phyloP scores from a whole-genome alignment of 2,113 vertebrate species.

The Panurus biarmicus region DNA sequence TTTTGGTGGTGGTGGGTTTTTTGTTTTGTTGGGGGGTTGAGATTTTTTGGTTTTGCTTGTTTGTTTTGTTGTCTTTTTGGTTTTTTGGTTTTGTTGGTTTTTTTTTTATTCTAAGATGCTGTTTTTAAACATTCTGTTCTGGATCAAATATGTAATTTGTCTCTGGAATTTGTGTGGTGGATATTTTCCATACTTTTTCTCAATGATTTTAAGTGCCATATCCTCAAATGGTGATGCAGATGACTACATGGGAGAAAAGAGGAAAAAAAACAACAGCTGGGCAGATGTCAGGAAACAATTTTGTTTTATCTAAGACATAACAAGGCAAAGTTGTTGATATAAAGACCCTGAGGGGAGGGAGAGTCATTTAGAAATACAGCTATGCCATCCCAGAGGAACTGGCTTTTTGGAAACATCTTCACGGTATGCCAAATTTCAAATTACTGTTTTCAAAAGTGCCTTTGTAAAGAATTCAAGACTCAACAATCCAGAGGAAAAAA shows the following conservation, averaged over 20 bases:
- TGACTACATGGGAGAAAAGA: background rate
- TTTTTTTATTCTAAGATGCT: background rate
- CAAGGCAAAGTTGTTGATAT: conserved; percentile 45
- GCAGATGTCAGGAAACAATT: conserved; percentile 49
- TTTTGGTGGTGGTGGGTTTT: too few species aligned
- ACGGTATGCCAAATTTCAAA: background rate
- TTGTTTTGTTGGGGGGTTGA: too few species aligned
- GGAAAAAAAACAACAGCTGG: background rate
- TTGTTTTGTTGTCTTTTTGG: too few species aligned
- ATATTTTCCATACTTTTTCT: conserved; percentile 26
- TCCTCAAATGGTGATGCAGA: conserved; percentile 24
- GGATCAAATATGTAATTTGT: background rate
- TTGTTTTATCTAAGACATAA: conserved; percentile 17
- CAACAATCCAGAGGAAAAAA: background rate
- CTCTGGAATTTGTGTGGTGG: background rate
- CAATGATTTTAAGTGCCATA: background rate
- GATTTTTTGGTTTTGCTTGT: too few species aligned
- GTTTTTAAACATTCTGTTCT: background rate
- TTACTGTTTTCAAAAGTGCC: background rate
- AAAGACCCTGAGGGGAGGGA: background rate
- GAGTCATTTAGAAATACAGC: background rate
- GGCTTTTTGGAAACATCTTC: background rate
- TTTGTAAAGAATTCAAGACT: background rate
- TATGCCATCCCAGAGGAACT: background rate
- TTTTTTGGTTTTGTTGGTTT: too few species aligned